phyloP scores from a whole-genome alignment of 2,888 invertebrate genomes.

The Nemurella pictetii region DNA sequence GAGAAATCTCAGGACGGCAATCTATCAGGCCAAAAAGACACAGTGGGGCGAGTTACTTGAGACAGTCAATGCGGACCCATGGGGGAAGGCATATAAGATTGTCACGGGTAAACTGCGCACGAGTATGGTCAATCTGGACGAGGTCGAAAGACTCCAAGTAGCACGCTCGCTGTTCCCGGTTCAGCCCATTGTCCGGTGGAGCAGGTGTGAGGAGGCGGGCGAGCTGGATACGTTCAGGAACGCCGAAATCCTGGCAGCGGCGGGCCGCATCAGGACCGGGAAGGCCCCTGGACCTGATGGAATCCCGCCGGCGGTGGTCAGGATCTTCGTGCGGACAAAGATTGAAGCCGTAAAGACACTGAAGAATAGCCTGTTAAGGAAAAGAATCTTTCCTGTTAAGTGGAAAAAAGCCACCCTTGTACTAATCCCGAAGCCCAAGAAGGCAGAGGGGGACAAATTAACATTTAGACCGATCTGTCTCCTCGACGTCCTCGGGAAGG shows the following conservation, averaged over 20 bases:
- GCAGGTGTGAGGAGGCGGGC: background rate
- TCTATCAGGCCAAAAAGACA: no score
- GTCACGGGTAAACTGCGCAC: background rate
- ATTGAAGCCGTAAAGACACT: background rate
- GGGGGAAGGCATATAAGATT: conserved; percentile 1
- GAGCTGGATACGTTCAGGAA: background rate
- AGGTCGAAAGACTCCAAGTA: background rate
- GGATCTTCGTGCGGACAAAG: background rate
- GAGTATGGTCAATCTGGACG: background rate
- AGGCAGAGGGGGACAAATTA: background rate
- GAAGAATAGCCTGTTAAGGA: conserved; percentile 6
- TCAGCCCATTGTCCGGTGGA: no score
- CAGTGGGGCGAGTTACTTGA: background rate
- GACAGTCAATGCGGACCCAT: background rate
- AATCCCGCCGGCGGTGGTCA: background rate
- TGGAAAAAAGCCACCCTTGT: conserved; percentile 34
- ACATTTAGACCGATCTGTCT: conserved; percentile 1
- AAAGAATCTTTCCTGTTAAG: conserved; percentile 33
- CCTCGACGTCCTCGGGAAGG: background rate
- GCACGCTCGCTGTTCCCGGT: background rate
- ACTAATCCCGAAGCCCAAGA: background rate
- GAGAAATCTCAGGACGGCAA: no score
- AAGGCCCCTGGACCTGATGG: background rate
- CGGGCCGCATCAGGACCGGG: background rate
- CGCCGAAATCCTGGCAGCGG: background rate